Evolutionary conservation across 2,888 invertebrate species (phyloP).

Genomic region (Pachliopta kotzebuea): DNA sequence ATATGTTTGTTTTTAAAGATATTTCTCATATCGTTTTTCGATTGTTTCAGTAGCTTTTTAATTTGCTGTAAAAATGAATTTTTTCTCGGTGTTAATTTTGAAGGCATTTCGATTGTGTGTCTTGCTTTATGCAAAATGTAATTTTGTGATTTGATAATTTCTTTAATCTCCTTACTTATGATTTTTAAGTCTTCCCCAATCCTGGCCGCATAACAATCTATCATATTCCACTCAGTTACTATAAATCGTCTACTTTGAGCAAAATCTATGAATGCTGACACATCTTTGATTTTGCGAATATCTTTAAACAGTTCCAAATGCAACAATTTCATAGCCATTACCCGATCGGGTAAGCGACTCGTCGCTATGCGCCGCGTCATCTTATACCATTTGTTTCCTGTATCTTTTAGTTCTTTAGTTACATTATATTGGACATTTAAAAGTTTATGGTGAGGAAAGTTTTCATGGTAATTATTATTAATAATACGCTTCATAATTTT

Average conservation of each 20-base stretch:
- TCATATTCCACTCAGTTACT: slow-evolving; percentile 37
- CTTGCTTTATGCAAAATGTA: slow-evolving; percentile 1
- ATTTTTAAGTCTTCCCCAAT: slow-evolving; percentile 41
- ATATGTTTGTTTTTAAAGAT: slow-evolving; percentile 13
- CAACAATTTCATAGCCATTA: slow-evolving; percentile 52
- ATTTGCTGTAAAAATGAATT: slow-evolving; percentile 52
- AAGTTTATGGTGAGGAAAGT: slow-evolving; percentile 35
- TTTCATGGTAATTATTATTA: slow-evolving; percentile 41
- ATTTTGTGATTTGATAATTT: slow-evolving; percentile 35
- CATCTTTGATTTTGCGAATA: slow-evolving; percentile 50
- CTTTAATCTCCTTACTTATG: slow-evolving; percentile 42
- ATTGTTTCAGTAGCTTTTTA: slow-evolving; percentile 47
- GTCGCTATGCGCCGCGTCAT: slow-evolving; percentile 38
- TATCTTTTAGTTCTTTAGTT: slow-evolving; percentile 43
- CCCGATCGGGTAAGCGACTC: slow-evolving; percentile 39
- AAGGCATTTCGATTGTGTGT: not conserved
- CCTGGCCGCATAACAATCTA: slow-evolving; percentile 39
- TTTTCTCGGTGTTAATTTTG: slow-evolving; percentile 36
- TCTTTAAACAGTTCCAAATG: slow-evolving; percentile 48
- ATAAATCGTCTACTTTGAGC: slow-evolving; percentile 48
- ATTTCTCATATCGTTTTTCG: slow-evolving; percentile 46
- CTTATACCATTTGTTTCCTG: slow-evolving; percentile 49
- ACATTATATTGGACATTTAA: slow-evolving; percentile 46
- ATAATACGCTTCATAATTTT: slow-evolving; percentile 51
- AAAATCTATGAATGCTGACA: slow-evolving; percentile 44